A percentile compares a stretch with the other conserved stretches of the same genome.
These are phyloP conservation scores for Andrena hattorfiana DNA, from an alignment of 2,888 invertebrate genomes.

Conservation along the genomic window DNA sequence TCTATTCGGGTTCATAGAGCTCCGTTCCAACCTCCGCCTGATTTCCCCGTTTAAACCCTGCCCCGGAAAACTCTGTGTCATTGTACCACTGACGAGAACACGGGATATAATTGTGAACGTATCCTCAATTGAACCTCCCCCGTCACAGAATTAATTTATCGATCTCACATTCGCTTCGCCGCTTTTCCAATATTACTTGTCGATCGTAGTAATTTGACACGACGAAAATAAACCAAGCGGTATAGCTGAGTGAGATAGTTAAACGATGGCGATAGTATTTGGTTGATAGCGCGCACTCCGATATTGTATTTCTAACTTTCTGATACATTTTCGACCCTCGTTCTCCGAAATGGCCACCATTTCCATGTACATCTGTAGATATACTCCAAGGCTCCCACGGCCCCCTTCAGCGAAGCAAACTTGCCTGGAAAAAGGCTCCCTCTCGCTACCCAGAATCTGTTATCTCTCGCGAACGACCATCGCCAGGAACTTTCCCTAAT, in stretches of 20 bases:
- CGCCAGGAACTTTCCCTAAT: constrained; percentile 52
- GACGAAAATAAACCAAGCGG: too few relatives aligned
- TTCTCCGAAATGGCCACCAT: background rate
- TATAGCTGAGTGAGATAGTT: too few relatives aligned
- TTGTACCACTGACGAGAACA: background rate
- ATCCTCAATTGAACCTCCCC: too few relatives aligned
- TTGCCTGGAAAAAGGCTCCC: constrained; percentile 20
- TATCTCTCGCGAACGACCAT: background rate
- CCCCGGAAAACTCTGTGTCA: background rate
- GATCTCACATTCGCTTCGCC: too few relatives aligned
- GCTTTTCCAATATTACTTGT: too few relatives aligned
- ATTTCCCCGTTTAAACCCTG: background rate
- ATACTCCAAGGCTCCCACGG: background rate
- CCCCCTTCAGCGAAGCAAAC: background rate
- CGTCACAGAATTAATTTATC: too few relatives aligned
- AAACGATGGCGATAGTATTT: too few relatives aligned
- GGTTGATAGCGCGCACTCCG: too few relatives aligned
- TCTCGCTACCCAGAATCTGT: background rate
- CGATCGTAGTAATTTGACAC: too few relatives aligned
- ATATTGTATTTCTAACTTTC: too few relatives aligned
- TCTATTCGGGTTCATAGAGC: background rate
- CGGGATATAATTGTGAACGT: too few relatives aligned
- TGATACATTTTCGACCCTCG: background rate
- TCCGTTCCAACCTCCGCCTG: background rate
- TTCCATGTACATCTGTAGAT: background rate